These are phyloP conservation scores for Dysidea cf. avara DNA, from an alignment of 37 sponge, comb jelly and placozoan species.

Conservation along the genomic window DNA sequence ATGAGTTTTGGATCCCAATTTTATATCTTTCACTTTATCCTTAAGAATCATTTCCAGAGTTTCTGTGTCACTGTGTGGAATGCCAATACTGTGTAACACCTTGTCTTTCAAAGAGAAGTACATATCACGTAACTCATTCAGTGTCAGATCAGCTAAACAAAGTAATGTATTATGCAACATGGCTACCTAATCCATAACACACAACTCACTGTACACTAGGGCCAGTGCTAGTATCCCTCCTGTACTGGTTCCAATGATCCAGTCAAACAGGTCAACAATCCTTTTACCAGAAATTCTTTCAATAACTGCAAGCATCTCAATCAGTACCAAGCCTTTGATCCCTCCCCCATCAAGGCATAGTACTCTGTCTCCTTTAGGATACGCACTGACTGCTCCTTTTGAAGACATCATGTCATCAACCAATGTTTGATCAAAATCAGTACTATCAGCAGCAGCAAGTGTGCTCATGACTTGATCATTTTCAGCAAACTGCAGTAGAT, in stretches of 20 bases:
- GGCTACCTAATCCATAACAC: too few relatives aligned
- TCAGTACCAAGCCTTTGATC: slow-evolving; percentile 49
- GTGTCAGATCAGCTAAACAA: slow-evolving; percentile 3
- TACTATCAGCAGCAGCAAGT: too few relatives aligned
- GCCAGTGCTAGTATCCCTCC: slow-evolving; percentile 60
- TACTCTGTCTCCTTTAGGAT: slow-evolving; percentile 23
- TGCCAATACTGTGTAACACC: slow-evolving; percentile 32
- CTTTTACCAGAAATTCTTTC: slow-evolving; percentile 44
- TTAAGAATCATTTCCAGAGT: slow-evolving; percentile 50
- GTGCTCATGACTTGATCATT: neutral
- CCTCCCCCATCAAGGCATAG: slow-evolving; percentile 69
- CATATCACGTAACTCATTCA: slow-evolving; percentile 8
- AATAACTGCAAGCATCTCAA: slow-evolving; percentile 40
- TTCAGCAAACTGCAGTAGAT: neutral
- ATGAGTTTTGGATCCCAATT: too few relatives aligned
- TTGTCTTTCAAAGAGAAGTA: slow-evolving; percentile 58
- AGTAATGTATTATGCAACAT: too few relatives aligned
- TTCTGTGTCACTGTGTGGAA: slow-evolving; percentile 31
- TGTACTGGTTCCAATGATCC: slow-evolving; percentile 57
- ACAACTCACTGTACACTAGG: slow-evolving; percentile 52
- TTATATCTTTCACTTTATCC: neutral
- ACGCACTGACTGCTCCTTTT: too few relatives aligned
- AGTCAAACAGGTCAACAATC: slow-evolving; percentile 64
- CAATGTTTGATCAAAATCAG: too few relatives aligned
- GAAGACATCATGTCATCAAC: too few relatives aligned